phyloP scores from a whole-genome alignment of 53 echinoderm and acorn worm species.

The Patiria pectinifera region DNA sequence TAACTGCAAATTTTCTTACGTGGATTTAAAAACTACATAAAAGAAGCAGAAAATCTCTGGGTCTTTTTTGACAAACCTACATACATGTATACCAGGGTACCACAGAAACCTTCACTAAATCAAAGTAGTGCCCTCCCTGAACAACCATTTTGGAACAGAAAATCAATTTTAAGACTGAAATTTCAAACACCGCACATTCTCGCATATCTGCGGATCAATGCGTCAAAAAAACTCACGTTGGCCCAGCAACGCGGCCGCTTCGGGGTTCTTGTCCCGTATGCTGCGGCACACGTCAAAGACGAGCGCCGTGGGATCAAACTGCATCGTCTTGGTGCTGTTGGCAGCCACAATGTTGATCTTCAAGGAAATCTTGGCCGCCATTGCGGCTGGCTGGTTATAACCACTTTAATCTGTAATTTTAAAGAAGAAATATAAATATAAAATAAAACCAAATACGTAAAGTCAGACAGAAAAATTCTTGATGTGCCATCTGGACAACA shows the following conservation, averaged over 20 bases:
- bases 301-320: constrained; percentile 86
- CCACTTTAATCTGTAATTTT: constrained; percentile 9
- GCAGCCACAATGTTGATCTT: constrained; percentile 94
- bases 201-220: background rate
- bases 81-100: background rate
- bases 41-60: background rate
- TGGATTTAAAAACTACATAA: too few relatives aligned
- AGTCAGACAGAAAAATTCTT: background rate
- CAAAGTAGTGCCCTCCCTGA: too few relatives aligned
- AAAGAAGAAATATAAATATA: background rate
- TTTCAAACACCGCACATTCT: background rate
- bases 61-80: background rate
- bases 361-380: constrained; percentile 88
- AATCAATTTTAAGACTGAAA: background rate
- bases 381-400: constrained; percentile 63
- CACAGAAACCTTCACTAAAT: too few relatives aligned
- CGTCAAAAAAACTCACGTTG: constrained; percentile 75
- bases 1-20: too few relatives aligned
- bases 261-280: constrained; percentile 86
- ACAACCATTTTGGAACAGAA: too few relatives aligned
- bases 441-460: too few relatives aligned
- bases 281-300: constrained; percentile 91
- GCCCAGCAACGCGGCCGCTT: constrained; percentile 68
- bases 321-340: constrained; percentile 96
- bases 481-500: too few relatives aligned